Base-by-base conservation (phyloP, 2,797 vertebrate genomes). In the Chaunax sp. region DNA sequence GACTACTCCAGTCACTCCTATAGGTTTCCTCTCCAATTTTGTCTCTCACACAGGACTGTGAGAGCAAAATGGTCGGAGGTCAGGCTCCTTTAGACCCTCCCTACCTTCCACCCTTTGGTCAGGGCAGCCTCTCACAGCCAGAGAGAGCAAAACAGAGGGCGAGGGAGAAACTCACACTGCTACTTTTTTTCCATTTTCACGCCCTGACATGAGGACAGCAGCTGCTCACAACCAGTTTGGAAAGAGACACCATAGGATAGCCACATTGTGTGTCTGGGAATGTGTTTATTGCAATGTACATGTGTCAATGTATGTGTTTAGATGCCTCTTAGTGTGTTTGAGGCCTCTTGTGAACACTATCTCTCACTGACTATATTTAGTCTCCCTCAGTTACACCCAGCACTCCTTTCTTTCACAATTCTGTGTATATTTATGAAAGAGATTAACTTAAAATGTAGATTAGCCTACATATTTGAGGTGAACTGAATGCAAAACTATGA, bases 141-240 rank as follows among this genome's bases (percentile, higher is more conserved):
- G 67, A 52, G 52, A 64, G 44, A 76, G 75, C 46, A 25, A 54
- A 58, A 47, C 64, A 76, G 72, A 73, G 74, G 26, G 77, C 64
- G 80, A 75, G 64, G 30, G 53, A 75, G 69, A 84, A 78, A 78
- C 70, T 79, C 66, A 66, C 66, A 55, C 28, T 63, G 64, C 40
- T n/a, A 72, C 69, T 63, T 61, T 66, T 60, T 46, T 37, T 20
- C 16, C 16, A 37, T 62, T 74, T 89, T 90, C 72, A 76, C 81
- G 62, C 81, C 63, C 69, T 80, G 79, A 83, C 64, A 68, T 46
- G 69, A 90, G 87, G 88, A 88, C 80, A 90, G 87, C 92, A 93
- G 92, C 89, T 80, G 80, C 77, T 88, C 63, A 63, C 54, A 37
- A 71, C 70, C 72, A 54, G 28, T 77, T 76, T 77, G 80, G 75